Conservation (phyloP, 2,888 invertebrate species). For the Erebia aethiops region DNA sequence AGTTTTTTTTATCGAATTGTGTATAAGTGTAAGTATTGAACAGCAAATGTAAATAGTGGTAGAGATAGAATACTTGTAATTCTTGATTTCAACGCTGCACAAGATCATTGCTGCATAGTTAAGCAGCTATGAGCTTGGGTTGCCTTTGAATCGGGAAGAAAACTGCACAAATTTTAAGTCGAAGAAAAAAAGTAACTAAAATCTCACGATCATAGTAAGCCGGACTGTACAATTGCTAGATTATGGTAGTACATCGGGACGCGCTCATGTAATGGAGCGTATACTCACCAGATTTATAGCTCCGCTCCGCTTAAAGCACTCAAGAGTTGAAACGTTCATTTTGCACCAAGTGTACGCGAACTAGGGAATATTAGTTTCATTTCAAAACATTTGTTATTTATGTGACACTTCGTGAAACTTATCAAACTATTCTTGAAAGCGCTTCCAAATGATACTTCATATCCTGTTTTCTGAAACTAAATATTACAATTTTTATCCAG, state of each 20-base stretch:
- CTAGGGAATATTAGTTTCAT: constrained; percentile 48
- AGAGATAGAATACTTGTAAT: neutral
- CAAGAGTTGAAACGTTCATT: constrained; percentile 51
- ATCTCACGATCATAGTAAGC: neutral
- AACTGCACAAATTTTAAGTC: too few species aligned
- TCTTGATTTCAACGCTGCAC: neutral
- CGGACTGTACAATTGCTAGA: constrained; percentile 4
- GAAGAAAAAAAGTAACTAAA: neutral
- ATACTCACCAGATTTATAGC: constrained; percentile 52
- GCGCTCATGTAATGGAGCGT: constrained; percentile 51
- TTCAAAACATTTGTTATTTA: constrained; percentile 44
- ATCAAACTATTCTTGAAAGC: constrained; percentile 17
- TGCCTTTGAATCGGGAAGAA: too few species aligned
- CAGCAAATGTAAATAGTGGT: neutral
- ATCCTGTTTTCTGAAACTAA: constrained; percentile 3
- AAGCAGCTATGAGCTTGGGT: too few species aligned
- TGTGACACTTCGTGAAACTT: constrained; percentile 28
- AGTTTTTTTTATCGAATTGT: too few species aligned
- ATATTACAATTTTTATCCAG: neutral
- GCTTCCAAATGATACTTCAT: neutral
- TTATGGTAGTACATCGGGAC: constrained; percentile 35
- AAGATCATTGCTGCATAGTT: neutral
- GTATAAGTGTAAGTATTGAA: too few species aligned
- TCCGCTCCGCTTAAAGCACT: constrained; percentile 48
- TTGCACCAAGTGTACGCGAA: constrained; percentile 46